Evolutionary conservation across 35 echinoderm and acorn worm genomes (phyloP).

Genomic region (Stichopus chloronotus): DNA sequence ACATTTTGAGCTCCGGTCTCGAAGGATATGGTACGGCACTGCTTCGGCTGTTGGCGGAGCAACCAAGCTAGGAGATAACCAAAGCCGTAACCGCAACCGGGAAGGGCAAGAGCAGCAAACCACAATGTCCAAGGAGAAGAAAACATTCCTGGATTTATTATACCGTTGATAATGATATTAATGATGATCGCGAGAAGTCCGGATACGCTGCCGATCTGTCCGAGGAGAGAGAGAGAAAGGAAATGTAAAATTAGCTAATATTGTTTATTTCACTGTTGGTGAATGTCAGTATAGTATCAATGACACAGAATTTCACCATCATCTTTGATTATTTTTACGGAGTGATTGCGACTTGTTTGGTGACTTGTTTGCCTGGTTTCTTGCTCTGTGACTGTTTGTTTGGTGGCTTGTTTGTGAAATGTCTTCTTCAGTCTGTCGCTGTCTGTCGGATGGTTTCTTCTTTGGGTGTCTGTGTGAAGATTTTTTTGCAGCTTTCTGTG

Average conservation of each 20-base stretch:
- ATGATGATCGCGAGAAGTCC: slow-evolving; percentile 65
- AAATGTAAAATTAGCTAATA: not conserved
- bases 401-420: too few relatives aligned
- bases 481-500: too few relatives aligned
- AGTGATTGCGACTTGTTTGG: too few relatives aligned
- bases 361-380: too few relatives aligned
- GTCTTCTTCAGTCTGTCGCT: too few relatives aligned
- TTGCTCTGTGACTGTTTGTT: too few relatives aligned
- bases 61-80: slow-evolving; percentile 75
- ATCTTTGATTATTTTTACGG: too few relatives aligned
- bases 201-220: slow-evolving; percentile 68
- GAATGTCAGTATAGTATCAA: too few relatives aligned
- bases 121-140: slow-evolving; percentile 72
- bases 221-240: not conserved
- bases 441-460: too few relatives aligned
- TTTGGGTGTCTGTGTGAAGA: too few relatives aligned
- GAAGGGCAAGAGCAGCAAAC: slow-evolving; percentile 60
- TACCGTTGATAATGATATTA: slow-evolving; percentile 68
- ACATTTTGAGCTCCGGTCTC: slow-evolving; percentile 90
- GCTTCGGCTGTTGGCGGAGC: slow-evolving; percentile 61
- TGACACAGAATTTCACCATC: too few relatives aligned
- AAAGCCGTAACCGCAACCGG: slow-evolving; percentile 59
- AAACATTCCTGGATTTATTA: slow-evolving; percentile 85
- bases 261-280: too few relatives aligned
- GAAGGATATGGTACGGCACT: slow-evolving; percentile 85